Evolutionary conservation across 2,797 vertebrate genomes (phyloP).

Genomic region (Dromococcyx pavoninus): DNA sequence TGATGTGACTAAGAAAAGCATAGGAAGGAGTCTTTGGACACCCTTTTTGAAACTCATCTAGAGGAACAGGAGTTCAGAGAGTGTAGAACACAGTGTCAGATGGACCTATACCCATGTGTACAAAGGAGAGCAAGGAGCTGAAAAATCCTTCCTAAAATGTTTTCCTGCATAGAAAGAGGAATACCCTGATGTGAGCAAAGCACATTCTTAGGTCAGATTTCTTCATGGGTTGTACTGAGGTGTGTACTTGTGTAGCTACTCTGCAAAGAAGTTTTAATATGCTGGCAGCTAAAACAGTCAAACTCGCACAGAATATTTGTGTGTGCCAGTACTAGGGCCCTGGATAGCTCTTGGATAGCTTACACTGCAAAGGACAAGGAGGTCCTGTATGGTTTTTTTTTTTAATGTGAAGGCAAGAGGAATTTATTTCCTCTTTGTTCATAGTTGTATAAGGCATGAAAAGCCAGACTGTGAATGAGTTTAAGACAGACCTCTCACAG

Average conservation of each 20-base stretch:
- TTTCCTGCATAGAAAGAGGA: background rate
- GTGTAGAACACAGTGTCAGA: background rate
- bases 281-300: background rate
- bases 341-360: background rate
- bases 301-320: accelerated
- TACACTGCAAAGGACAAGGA: background rate
- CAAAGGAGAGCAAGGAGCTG: background rate
- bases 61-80: background rate
- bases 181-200: too few species aligned
- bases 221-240: background rate
- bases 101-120: background rate
- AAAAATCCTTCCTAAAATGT: background rate
- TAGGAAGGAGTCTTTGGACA: background rate
- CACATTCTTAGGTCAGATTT: accelerated
- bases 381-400: background rate
- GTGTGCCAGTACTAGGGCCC: background rate
- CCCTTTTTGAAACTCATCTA: background rate
- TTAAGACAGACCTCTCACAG: background rate
- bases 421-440: background rate
- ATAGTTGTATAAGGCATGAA: background rate
- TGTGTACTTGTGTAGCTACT: background rate
- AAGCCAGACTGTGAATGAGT: background rate
- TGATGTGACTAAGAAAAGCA: background rate
- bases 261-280: accelerated
- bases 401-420: background rate